These are phyloP conservation scores for Ceramica pisi DNA, from an alignment of 2,888 invertebrate species.

Conservation along the genomic window DNA sequence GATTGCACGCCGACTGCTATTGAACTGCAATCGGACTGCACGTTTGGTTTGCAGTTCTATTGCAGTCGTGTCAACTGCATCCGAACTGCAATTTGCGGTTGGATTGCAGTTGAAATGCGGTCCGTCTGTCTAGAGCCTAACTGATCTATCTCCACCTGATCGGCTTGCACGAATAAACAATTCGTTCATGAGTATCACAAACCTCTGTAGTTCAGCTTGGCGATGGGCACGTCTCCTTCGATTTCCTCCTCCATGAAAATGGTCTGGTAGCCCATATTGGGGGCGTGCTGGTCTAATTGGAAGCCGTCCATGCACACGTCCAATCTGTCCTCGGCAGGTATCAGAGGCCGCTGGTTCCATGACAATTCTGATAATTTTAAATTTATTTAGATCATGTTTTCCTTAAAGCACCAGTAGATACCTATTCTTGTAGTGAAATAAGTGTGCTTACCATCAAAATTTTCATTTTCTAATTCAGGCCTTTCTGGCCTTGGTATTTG, in stretches of 20 bases:
- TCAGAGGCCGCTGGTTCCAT: slow-evolving; percentile 80
- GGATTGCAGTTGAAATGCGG: too few relatives aligned
- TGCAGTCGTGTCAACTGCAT: too few relatives aligned
- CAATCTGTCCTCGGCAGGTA: slow-evolving; percentile 78
- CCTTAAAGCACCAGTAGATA: neutral
- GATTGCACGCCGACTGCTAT: too few relatives aligned
- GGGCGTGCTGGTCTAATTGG: slow-evolving; percentile 83
- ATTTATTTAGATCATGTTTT: neutral
- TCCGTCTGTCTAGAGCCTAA: too few relatives aligned
- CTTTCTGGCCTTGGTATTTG: slow-evolving; percentile 79
- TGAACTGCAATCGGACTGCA: too few relatives aligned
- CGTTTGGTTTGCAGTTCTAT: too few relatives aligned
- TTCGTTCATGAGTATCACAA: slow-evolving; percentile 25
- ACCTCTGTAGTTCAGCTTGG: slow-evolving; percentile 87
- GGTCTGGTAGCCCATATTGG: slow-evolving; percentile 91
- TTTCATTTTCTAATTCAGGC: slow-evolving; percentile 73
- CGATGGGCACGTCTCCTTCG: slow-evolving; percentile 81
- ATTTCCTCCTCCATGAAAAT: slow-evolving; percentile 88
- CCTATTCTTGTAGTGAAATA: neutral
- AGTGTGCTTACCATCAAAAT: slow-evolving; percentile 75
- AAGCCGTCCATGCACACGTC: slow-evolving; percentile 84
- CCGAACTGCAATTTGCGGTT: too few relatives aligned
- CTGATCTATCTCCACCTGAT: neutral
- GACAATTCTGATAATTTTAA: slow-evolving; percentile 64
- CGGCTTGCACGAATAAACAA: neutral